Base-by-base conservation (phyloP, 2,797 vertebrate species). In the Sebastes nivosus region DNA sequence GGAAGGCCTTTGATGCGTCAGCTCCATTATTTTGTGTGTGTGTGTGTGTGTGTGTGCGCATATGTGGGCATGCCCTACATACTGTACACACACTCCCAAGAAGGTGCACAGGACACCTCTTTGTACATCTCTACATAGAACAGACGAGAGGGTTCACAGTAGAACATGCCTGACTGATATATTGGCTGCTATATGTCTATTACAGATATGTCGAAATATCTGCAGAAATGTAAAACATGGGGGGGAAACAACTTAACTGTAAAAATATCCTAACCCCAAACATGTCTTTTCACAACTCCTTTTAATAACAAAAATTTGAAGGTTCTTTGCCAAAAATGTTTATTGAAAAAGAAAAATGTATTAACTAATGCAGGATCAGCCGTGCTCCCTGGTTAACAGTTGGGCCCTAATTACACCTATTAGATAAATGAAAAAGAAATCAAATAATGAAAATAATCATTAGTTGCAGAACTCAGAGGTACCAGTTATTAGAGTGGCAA, bases 51-150 rank as follows among this genome's bases (percentile, higher is more conserved):
- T 50, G 18, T 73, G 63, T 34, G 34, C 22, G 24, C 9, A 3
- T 50, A 30, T 67, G 34, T 36, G 61, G 10, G 77, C 79, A 79
- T 84, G 85, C 57, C 85, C 87, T 86, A 89, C 67, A 87, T 85
- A 38, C 36, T 38, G 36, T 38, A 80, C 77, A 77, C 57, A 11
- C 24, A 36, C 66, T 82, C 71, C 79, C 30, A 67, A 32, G 66
- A 32, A 54, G 24, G 77, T 81, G 59, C 75, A 30, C 72, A 36
- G 25, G 55, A 72, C 55, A 72, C 67, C 38, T 72, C 74, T 60
- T 55, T 4, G 13, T 54, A 50, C 6, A 38, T 1, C 13, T 38
- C 36, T 1, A 38, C 36, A 38, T 38, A 38, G 13, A 2, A 38
- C 36, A 38, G 36, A 38, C 0, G 12, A 38, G 36, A 38, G 36